A percentile compares a stretch with the other conserved stretches of the same genome.
phyloP scores from a whole-genome alignment of 92 coral and sea anemone genomes.

The Plumapathes pennacea region DNA sequence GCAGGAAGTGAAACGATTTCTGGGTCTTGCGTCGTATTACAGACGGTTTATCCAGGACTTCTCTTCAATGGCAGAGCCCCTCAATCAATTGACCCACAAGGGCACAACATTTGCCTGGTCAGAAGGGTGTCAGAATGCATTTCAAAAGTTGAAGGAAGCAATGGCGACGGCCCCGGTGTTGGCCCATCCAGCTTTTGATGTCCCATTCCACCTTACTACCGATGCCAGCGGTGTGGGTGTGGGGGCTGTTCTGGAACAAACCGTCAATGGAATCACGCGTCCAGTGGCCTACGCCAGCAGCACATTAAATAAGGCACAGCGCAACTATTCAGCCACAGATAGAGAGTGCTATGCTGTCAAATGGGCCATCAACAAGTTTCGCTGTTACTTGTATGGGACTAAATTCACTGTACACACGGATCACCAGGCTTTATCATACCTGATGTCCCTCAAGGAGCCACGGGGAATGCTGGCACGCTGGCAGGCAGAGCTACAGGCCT shows the following conservation, averaged over 20 bases:
- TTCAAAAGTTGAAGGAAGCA: constrained; percentile 9
- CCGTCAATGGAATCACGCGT: constrained; percentile 38
- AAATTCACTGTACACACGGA: too few relatives aligned
- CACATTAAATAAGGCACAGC: constrained; percentile 17
- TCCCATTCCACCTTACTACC: constrained; percentile 41
- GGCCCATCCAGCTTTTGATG: constrained; percentile 31
- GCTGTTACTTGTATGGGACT: too few relatives aligned
- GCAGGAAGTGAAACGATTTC: constrained; percentile 6
- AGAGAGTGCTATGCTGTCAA: too few relatives aligned
- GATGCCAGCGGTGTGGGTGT: constrained; percentile 60
- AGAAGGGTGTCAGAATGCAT: constrained; percentile 4
- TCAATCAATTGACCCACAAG: constrained; percentile 23
- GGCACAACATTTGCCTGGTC: constrained; percentile 20
- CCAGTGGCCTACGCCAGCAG: constrained; percentile 22
- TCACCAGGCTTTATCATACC: too few relatives aligned
- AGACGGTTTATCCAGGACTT: constrained; percentile 37
- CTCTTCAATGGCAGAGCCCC: constrained; percentile 18
- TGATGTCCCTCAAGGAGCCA: too few relatives aligned
- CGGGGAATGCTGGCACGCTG: too few relatives aligned
- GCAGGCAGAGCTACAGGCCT: too few relatives aligned
- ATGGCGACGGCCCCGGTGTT: constrained; percentile 11
- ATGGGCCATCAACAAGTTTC: too few relatives aligned
- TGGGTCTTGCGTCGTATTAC: constrained; percentile 26
- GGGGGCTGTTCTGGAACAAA: constrained; percentile 56
- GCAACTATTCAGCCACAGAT: too few relatives aligned